Base-by-base conservation (phyloP, 92 coral and sea anemone species). In the Virgularia gustaviana region DNA sequence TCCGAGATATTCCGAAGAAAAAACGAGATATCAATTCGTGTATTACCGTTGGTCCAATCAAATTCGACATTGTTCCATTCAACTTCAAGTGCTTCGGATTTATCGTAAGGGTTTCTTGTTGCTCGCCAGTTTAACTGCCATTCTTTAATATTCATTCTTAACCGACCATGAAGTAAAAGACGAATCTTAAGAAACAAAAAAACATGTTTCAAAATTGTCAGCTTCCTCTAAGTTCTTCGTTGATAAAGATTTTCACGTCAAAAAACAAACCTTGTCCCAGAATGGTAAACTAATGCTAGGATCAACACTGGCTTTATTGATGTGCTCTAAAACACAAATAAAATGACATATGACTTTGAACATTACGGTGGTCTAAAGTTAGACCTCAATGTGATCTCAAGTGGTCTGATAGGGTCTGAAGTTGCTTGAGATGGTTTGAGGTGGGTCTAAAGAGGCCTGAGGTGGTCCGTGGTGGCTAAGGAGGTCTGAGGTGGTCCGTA, bases 241-340 rank as follows among this genome's bases (percentile, higher is more conserved):
- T 9, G n/a, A 35, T 53, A n/a, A 23, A 9, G 32, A 8, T 19
- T 13, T 64, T n/a, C n/a, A n/a, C n/a, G n/a, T n/a, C n/a, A n/a
- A n/a, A n/a, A n/a, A n/a, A n/a, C n/a, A n/a, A n/a, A 94, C 99
- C 91, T 90, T 94, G 84, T 94, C 99, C 78, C 78, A 94, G 72
- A 89, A 94, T 2, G 99, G 99, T 30, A 94, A 81, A 31, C 86
- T 82, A 74, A 90, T 86, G 86, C 99, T 94, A 57, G 99, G 95
- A 57, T 94, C 99, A 29, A 80, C 85, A 52, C 96, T 87, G 0
- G 95, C 88, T 77, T 91, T 90, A 64, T 91, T 94, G 71, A 68
- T 68, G 51, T 68, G 49, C 33, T 68, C 75, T 68, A 22, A 47
- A 52, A 22, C 3, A 22, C 22, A 52, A 49, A 49, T 5, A 16